A percentile compares a stretch with the other conserved stretches of the same genome.
These are phyloP conservation scores for Rhyzopertha dominica DNA, from an alignment of 1,140 invertebrate species.

Conservation along the genomic window DNA sequence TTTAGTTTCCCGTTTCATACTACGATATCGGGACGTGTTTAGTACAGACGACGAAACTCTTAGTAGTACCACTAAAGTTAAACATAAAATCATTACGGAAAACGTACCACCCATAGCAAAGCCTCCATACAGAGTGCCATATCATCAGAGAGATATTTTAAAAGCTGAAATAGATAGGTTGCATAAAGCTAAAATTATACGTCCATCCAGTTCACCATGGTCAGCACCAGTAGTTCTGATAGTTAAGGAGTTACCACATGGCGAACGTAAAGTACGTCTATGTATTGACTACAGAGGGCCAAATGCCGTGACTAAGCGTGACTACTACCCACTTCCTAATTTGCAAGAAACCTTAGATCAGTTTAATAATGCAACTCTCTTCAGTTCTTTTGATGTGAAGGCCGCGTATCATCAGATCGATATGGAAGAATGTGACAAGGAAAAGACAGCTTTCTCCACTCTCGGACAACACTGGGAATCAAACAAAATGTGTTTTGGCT, in stretches of 20 bases:
- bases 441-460: not conserved
- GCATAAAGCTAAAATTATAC: slow-evolving; percentile 2
- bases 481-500: not conserved
- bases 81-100: too few species aligned
- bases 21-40: too few species aligned
- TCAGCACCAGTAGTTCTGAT: slow-evolving; percentile 11
- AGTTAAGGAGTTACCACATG: slow-evolving; percentile 4
- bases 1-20: too few species aligned
- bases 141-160: too few species aligned
- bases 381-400: slow-evolving; percentile 8
- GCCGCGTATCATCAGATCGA: slow-evolving; percentile 9
- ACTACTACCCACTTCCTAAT: slow-evolving; percentile 11
- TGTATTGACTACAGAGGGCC: slow-evolving; percentile 11
- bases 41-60: too few species aligned
- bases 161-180: too few species aligned
- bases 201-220: slow-evolving; percentile 7
- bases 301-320: slow-evolving; percentile 5
- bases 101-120: too few species aligned
- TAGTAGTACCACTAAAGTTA: too few species aligned
- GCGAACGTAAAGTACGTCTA: slow-evolving; percentile 8
- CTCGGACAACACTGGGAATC: not conserved
- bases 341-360: too few species aligned
- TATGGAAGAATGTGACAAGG: not conserved
- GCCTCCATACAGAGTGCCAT: too few species aligned
- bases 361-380: too few species aligned